Percentiles rank a stretch among this genome's conserved stretches.
These are phyloP conservation scores for Bactericera cockerelli DNA, from an alignment of 1,140 invertebrate genomes.

Conservation along the genomic window DNA sequence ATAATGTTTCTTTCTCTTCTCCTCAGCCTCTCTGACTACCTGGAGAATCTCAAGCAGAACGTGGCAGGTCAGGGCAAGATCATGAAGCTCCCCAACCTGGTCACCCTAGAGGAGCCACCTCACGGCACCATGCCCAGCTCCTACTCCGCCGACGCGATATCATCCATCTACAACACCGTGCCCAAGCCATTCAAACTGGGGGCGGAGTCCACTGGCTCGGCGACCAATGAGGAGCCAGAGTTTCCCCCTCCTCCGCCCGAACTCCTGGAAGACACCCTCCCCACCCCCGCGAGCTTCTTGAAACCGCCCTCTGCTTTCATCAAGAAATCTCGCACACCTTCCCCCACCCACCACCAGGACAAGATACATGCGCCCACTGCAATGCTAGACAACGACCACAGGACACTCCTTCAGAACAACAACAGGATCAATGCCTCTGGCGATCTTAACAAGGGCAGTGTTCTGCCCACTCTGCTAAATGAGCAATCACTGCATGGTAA, in stretches of 20 bases:
- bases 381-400: not conserved
- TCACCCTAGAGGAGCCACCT: not conserved
- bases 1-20: no score
- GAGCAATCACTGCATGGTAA: no score
- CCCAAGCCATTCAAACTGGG: conserved; percentile 18
- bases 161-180: conserved; percentile 11
- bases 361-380: not conserved
- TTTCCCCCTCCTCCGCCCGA: conserved; percentile 17
- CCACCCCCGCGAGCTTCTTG: conserved; percentile 1
- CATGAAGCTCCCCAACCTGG: conserved; percentile 25
- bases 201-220: not conserved
- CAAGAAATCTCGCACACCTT: not conserved
- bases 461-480: not conserved
- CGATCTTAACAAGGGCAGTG: not conserved
- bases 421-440: not conserved
- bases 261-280: conserved; percentile 9
- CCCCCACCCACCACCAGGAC: not conserved
- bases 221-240: not conserved
- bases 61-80: conserved; percentile 35
- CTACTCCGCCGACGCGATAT: conserved; percentile 1
- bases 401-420: not conserved
- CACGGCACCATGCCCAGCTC: not conserved
- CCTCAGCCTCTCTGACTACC: conserved; percentile 32
- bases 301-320: conserved; percentile 17
- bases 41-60: conserved; percentile 36